Conservation (phyloP, 2,797 vertebrate species). For the Chelmon rostratus region DNA sequence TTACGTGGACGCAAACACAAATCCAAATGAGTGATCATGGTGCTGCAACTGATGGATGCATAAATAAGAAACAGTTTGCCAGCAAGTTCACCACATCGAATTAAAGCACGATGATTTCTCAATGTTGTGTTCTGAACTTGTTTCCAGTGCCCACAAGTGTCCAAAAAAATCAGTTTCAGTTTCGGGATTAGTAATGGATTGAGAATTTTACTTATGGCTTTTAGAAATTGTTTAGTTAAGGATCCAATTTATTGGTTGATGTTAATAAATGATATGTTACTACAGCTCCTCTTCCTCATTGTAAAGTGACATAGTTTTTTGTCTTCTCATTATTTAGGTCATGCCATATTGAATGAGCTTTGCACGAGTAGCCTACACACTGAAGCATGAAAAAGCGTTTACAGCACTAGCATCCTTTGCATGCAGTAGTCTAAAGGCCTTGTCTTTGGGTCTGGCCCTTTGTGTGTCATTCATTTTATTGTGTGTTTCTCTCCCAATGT, state of each 20-base stretch:
- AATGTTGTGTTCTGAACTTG: neutral
- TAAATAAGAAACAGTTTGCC: neutral
- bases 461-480: slow-evolving; percentile 18
- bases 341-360: slow-evolving; percentile 42
- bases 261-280: neutral
- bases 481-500: neutral
- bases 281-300: neutral
- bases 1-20: neutral
- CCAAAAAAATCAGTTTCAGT: neutral
- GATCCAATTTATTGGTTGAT: neutral
- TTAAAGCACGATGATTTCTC: neutral
- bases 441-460: neutral
- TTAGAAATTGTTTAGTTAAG: neutral
- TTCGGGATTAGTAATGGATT: neutral
- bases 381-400: slow-evolving; percentile 44
- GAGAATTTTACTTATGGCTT: neutral
- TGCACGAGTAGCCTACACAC: slow-evolving; percentile 27
- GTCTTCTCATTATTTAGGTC: slow-evolving; percentile 34
- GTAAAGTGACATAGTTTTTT: neutral
- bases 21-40: neutral
- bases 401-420: slow-evolving; percentile 15
- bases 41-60: neutral
- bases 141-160: neutral
- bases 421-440: slow-evolving; percentile 2
- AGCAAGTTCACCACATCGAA: neutral